Base-by-base conservation (phyloP, 1,140 invertebrate species). In the Aphis gossypii region DNA sequence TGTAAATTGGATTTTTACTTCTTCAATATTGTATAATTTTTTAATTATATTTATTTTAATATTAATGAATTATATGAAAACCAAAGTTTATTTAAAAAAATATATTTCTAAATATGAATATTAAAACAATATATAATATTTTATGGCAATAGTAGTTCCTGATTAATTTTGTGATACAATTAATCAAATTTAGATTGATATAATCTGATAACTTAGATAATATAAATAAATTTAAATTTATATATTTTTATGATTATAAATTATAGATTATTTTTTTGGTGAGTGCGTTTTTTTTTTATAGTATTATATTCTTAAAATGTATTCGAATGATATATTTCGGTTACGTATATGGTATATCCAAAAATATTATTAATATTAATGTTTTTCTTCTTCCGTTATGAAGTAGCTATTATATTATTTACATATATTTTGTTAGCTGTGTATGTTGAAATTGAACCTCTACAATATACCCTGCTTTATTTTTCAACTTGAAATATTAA, bases 301-400 rank as follows among this genome's bases (percentile, higher is more conserved):
- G 18, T 38, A 2, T 35, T 83, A 21, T 83, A 38, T 83, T 83
- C 21, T 83, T 38, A 38, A 83, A 83, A 83, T 38, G 35, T 83
- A 21, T 83, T 83, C 35, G 35, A 83, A 83, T 83, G 35, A 83
- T 83, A 83, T 83, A 76, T 38, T 38, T 83, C 20, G 21, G 76
- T 83, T 38, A 83, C 38, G 8, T 83, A 38, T 21, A 2, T 76
- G 60, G 30, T n/a, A 23, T 23, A 83, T 83, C 76, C 14, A 83
- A 83, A 83, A 83, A 83, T 83, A 83, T 38, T 83, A 83, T 83
- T 38, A 83, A 38, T 83, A 83, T 83, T 38, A 83, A 83, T 83
- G 35, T 83, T 83, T 83, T 83, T 38, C 35, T 76, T 76, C 14
- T 76, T 76, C 60, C 60, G 60, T 76, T 76, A 76, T n/a, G n/a